Conservation (phyloP, 2,888 invertebrate genomes). For the Nomada flava region DNA sequence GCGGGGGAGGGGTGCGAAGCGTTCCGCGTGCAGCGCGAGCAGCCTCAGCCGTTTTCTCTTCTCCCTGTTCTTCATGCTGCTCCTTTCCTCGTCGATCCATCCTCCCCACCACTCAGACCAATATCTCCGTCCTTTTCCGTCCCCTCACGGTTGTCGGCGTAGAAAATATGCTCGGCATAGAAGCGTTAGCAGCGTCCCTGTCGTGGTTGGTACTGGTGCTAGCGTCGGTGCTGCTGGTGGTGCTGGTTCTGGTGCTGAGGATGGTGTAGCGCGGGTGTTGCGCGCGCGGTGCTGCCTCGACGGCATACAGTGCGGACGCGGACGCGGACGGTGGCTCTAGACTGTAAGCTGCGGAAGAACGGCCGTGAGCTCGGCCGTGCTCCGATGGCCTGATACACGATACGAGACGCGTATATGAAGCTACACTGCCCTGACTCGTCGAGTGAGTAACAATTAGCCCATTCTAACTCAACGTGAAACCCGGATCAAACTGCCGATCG, state of each 20-base stretch:
- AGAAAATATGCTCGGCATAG: conserved; percentile 65
- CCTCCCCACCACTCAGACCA: neutral
- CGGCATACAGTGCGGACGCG: conserved; percentile 67
- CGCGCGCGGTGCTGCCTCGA: conserved; percentile 67
- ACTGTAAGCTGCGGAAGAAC: conserved; percentile 72
- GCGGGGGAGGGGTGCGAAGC: conserved; percentile 61
- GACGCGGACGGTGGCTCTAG: conserved; percentile 64
- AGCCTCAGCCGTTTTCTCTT: conserved; percentile 34
- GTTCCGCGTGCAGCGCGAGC: conserved; percentile 16
- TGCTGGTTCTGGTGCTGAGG: conserved; percentile 61
- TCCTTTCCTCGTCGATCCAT: conserved; percentile 28
- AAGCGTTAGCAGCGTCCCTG: conserved; percentile 53
- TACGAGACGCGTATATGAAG: conserved; percentile 80
- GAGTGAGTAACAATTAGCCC: conserved; percentile 77
- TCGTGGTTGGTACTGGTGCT: conserved; percentile 59
- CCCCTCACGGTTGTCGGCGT: conserved; percentile 13
- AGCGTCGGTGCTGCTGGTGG: conserved; percentile 43
- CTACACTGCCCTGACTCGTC: conserved; percentile 82
- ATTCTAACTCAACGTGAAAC: neutral
- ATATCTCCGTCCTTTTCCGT: conserved; percentile 12
- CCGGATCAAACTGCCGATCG: neutral
- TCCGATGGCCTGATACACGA: conserved; percentile 73
- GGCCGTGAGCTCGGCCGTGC: conserved; percentile 69
- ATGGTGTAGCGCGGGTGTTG: conserved; percentile 72
- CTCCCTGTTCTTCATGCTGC: neutral